Evolutionary conservation across 1,140 invertebrate genomes (phyloP), one percentile per base, ranked within the genome.

Genomic region (Thereuonema tuberculata): DNA sequence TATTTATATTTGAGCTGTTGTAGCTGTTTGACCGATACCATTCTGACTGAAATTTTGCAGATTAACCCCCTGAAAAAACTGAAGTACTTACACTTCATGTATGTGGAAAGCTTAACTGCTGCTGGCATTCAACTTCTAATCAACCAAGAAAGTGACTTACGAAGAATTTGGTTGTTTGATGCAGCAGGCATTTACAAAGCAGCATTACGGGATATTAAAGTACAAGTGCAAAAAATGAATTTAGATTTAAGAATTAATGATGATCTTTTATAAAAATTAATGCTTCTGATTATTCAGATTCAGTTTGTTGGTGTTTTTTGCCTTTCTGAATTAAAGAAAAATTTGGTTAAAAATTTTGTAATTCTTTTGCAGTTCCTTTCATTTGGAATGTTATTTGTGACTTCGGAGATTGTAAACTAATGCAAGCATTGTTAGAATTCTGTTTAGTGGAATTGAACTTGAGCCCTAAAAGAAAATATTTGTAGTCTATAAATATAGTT

Each of bases 111-210:
- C 5, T 21, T 55, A 9, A 55, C 24, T 29, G 53, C 21, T 2
- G 27, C 28, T 55, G 26, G 53, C 9, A 29, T 55, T 14, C 5
- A 55, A 55, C 28, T 29, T 27, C 21, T 55, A n/a, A 25, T 55
- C 2, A 55, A 12, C 14, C 53, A 29, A 21, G 53, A 55, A 5
- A 55, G 26, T 28, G 53, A 55, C 27, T 28, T 55, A 28, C 5
- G 27, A 21, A 26, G 28, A 14, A 28, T 55, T 15, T 55, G 53
- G 53, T 55, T 55, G 53, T 55, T 55, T 55, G 28, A 55, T 55
- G 53, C 28, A 29, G 24, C 53, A 9, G 53, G 53, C 3, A 55
- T 28, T 9, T 29, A 55, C 28, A 55, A 28, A 55, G 21, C 27
- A 12, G 21, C 53, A 26, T 28, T 55, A 9, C 24, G 28, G 2